These are phyloP conservation scores for Drosophila kepulauana DNA, from an alignment of 1,140 invertebrate genomes.

Conservation along the genomic window DNA sequence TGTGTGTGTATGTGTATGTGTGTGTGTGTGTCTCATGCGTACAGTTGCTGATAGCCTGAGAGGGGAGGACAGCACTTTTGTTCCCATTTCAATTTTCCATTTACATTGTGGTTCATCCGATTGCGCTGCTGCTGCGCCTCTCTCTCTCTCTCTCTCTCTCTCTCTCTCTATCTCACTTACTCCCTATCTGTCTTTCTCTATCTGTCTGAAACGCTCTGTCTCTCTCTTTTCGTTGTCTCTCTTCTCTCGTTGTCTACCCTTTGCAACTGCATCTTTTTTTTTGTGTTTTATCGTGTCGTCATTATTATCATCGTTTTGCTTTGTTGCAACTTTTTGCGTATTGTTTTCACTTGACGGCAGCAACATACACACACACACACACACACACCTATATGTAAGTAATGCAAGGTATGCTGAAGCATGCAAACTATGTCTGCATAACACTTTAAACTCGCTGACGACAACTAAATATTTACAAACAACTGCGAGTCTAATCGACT, in stretches of 20 bases:
- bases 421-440: constrained; percentile 3
- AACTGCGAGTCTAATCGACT: background rate
- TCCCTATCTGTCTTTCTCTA: constrained; percentile 1
- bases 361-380: constrained; percentile 16
- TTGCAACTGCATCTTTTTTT: constrained; percentile 17
- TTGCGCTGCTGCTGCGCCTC: background rate
- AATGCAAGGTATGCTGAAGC: constrained; percentile 3
- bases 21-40: background rate
- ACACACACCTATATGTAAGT: background rate
- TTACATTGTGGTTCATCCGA: constrained; percentile 19
- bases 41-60: constrained; percentile 1
- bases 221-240: no score
- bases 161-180: background rate
- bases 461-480: constrained; percentile 3
- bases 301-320: constrained; percentile 67
- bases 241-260: background rate
- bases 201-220: background rate
- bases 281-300: constrained; percentile 66
- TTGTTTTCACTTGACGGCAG: constrained; percentile 52
- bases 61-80: constrained; percentile 7
- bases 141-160: background rate
- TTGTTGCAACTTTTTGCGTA: constrained; percentile 76
- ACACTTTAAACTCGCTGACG: constrained; percentile 19
- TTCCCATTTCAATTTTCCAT: constrained; percentile 30
- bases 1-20: no score